These are phyloP conservation scores for Calliphora vomitoria DNA, from an alignment of 2,888 invertebrate species.

Conservation along the genomic window DNA sequence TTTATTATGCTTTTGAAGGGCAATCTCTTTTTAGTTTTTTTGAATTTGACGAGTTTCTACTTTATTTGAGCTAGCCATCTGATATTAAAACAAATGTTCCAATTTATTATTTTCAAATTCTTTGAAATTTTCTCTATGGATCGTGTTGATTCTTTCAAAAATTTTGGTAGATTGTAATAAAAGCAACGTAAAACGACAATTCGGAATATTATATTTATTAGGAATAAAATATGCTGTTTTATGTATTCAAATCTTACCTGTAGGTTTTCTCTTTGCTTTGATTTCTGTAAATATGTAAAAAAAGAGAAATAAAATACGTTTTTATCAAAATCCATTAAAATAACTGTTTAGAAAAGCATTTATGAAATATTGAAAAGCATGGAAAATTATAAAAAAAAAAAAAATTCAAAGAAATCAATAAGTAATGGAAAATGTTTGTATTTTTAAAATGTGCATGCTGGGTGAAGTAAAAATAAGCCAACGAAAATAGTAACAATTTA, in stretches of 20 bases:
- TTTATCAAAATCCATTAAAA: constrained; percentile 69
- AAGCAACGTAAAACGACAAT: no score
- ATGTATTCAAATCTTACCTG: constrained; percentile 86
- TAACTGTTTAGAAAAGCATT: constrained; percentile 7
- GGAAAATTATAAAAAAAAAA: constrained; percentile 12
- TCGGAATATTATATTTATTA: neutral
- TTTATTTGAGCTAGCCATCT: no score
- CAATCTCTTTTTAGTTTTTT: no score
- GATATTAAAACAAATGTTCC: no score
- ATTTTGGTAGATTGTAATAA: no score
- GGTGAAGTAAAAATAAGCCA: constrained; percentile 32
- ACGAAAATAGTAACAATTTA: neutral
- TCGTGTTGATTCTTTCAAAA: no score
- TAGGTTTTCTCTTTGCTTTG: constrained; percentile 90
- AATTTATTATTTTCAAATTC: no score
- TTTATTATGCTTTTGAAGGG: no score
- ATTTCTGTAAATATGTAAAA: constrained; percentile 86
- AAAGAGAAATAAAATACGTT: constrained; percentile 55
- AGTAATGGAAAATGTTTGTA: constrained; percentile 39
- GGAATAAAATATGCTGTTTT: neutral
- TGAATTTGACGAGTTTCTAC: no score
- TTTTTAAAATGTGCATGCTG: constrained; percentile 65
- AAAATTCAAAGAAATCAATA: constrained; percentile 13
- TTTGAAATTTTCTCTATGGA: no score
- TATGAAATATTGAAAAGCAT: constrained; percentile 27